Conservation (phyloP, 2,113 vertebrate genomes). For the Pomatorhinus ruficollis region DNA sequence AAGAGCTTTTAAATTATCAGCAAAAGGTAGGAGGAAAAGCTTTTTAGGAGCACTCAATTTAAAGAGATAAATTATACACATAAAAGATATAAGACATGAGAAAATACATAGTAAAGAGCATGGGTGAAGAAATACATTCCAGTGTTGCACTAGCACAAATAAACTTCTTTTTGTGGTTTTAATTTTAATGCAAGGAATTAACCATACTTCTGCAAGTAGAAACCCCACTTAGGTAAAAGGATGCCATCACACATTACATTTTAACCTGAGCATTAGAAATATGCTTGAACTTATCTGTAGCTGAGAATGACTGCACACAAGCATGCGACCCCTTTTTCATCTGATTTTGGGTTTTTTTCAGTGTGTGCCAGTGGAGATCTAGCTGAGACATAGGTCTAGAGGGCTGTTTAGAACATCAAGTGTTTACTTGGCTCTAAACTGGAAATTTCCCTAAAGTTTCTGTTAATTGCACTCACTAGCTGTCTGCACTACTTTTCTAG, state of each 20-base stretch:
- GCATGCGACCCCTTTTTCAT: rapidly evolving
- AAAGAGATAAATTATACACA: not conserved
- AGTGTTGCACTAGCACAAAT: not conserved
- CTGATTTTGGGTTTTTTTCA: not conserved
- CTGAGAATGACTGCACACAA: not conserved
- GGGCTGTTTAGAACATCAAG: not conserved
- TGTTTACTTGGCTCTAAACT: not conserved
- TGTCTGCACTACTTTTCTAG: not conserved
- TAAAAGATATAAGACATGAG: not conserved
- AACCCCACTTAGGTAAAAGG: not conserved
- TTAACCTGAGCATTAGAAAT: not conserved
- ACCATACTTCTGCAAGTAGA: not conserved
- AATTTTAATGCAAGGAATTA: not conserved
- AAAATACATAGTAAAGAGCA: not conserved
- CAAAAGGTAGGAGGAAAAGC: not conserved
- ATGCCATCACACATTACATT: not conserved
- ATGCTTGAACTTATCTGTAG: not conserved
- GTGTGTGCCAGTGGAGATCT: not conserved
- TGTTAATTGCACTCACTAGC: not conserved
- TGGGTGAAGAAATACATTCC: not conserved
- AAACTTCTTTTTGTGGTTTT: not conserved
- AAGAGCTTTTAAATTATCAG: not conserved
- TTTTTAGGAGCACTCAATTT: not conserved
- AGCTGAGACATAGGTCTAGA: not conserved
- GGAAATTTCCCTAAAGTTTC: not conserved